These are phyloP conservation scores for Microcebus ravelobensis DNA, from an alignment of 2,113 vertebrate genomes.

Conservation along the genomic window DNA sequence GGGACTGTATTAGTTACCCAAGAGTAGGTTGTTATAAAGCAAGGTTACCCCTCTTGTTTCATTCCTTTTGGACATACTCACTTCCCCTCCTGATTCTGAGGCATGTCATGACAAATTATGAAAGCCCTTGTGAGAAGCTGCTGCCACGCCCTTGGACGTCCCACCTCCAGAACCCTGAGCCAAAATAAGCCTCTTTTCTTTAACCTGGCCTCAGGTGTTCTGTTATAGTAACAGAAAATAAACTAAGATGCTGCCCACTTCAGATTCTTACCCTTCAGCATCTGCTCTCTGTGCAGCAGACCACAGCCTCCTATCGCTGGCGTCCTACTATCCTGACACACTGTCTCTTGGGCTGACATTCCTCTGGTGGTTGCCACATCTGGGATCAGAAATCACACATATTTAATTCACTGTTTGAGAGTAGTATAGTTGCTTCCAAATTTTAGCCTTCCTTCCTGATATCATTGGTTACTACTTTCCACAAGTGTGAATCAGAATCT, in stretches of 20 bases:
- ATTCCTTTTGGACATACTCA: background rate
- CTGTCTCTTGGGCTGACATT: background rate
- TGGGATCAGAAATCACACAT: background rate
- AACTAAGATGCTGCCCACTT: background rate
- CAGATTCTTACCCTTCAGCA: background rate
- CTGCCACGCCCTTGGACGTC: background rate
- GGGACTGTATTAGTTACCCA: background rate
- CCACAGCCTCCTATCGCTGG: background rate
- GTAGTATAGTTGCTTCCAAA: background rate
- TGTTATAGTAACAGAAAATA: background rate
- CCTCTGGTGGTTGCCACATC: background rate
- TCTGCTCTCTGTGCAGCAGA: background rate
- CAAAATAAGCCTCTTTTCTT: background rate
- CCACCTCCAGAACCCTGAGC: background rate
- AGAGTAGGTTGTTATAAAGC: background rate
- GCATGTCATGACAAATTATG: background rate
- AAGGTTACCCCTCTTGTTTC: background rate
- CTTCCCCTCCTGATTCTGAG: background rate
- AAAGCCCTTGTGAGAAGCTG: background rate
- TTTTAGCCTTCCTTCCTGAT: background rate
- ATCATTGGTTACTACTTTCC: background rate
- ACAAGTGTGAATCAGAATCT: background rate
- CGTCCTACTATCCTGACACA: fast-evolving
- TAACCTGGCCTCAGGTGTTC: background rate
- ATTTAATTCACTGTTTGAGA: background rate